phyloP scores from a whole-genome alignment of 2,888 invertebrate species.

The Andrena bicolor region DNA sequence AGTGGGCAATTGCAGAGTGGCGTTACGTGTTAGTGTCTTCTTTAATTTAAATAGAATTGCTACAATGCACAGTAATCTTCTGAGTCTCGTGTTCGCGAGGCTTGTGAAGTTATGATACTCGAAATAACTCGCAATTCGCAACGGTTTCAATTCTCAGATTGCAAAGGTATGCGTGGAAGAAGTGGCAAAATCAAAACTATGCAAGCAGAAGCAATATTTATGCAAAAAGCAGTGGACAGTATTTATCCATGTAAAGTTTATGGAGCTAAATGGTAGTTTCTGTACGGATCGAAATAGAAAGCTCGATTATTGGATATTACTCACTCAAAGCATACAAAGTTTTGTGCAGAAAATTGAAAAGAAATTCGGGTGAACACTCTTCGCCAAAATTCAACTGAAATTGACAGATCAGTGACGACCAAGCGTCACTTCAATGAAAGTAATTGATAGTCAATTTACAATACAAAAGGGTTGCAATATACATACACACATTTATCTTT shows the following conservation, averaged over 20 bases:
- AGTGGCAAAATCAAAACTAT: not conserved
- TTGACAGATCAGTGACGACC: too few species aligned
- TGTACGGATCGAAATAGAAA: not conserved
- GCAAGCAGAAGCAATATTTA: constrained; percentile 9
- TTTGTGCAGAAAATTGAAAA: constrained; percentile 10
- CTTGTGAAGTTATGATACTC: not conserved
- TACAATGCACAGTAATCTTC: too few species aligned
- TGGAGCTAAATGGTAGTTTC: not conserved
- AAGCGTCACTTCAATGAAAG: not conserved
- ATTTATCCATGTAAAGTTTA: not conserved
- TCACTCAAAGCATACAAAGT: constrained; percentile 4
- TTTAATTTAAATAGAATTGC: not conserved
- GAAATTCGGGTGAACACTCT: not conserved
- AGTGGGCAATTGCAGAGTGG: constrained; percentile 4
- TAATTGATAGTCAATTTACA: constrained; percentile 2
- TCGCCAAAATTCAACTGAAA: not conserved
- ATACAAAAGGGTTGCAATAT: constrained; percentile 20
- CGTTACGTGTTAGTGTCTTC: not conserved
- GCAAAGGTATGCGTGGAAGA: not conserved
- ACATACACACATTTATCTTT: constrained; percentile 6
- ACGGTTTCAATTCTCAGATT: not conserved
- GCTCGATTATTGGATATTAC: constrained; percentile 6
- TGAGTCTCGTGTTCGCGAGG: not conserved
- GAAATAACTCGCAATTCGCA: not conserved
- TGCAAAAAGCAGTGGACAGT: not conserved